Conservation (phyloP, 2,113 vertebrate genomes). For the Nothoprocta perdicaria region DNA sequence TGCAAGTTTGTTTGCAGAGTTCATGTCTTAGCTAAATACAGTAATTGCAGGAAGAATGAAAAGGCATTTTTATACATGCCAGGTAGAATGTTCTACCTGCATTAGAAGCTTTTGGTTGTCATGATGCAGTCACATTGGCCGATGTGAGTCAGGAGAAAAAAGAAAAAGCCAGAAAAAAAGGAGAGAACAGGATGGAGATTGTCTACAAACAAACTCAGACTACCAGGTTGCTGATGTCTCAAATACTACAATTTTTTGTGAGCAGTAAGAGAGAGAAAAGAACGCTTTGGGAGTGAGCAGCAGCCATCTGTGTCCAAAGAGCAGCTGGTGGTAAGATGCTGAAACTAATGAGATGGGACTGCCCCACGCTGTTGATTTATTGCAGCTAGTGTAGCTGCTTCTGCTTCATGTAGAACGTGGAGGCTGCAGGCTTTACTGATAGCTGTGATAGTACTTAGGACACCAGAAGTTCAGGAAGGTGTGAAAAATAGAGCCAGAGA, state of each 20-base stretch:
- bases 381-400: neutral
- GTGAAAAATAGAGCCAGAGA: neutral
- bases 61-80: neutral
- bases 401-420: neutral
- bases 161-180: constrained; percentile 10
- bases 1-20: neutral
- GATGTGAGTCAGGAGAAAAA: constrained; percentile 6
- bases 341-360: constrained; percentile 43
- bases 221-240: neutral
- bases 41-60: neutral
- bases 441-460: neutral
- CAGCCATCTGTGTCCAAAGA: constrained; percentile 27
- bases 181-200: neutral
- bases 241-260: neutral
- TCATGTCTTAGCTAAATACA: neutral
- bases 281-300: constrained; percentile 5
- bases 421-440: neutral
- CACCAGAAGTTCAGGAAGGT: neutral
- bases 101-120: neutral
- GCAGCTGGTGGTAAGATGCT: constrained; percentile 32
- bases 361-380: neutral
- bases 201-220: neutral
- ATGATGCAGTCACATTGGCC: neutral
- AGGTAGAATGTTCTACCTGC: neutral
- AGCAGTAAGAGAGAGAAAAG: neutral